A percentile compares a stretch with the other conserved stretches of the same genome.
phyloP scores from a whole-genome alignment of 2,888 invertebrate genomes.

The Seira musarum region DNA sequence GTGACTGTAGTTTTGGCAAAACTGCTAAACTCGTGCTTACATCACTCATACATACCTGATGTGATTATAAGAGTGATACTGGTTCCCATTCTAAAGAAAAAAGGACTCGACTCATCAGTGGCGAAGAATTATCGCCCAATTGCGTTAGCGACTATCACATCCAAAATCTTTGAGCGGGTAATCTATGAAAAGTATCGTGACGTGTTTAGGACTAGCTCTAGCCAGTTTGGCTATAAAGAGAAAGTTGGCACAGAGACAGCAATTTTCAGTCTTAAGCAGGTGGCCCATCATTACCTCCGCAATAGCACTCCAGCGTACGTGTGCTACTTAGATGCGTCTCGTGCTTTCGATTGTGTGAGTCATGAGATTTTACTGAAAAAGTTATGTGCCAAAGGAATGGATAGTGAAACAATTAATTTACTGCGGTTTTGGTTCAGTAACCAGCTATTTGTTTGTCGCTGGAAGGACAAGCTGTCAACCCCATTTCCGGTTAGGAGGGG shows the following conservation, averaged over 20 bases:
- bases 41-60: conserved; percentile 20
- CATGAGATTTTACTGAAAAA: conserved; percentile 15
- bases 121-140: conserved; percentile 21
- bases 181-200: not conserved
- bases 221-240: conserved; percentile 40
- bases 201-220: not conserved
- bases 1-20: conserved; percentile 27
- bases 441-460: conserved; percentile 15
- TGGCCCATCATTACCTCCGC: conserved; percentile 29
- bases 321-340: conserved; percentile 21
- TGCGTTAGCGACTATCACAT: conserved; percentile 17
- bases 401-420: not conserved
- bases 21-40: conserved; percentile 8
- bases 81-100: conserved; percentile 35
- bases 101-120: not conserved
- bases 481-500: conserved; percentile 17
- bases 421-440: conserved; percentile 19
- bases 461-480: not conserved
- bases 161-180: conserved; percentile 30
- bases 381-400: not conserved
- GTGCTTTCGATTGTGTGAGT: conserved; percentile 24
- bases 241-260: conserved; percentile 29
- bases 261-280: conserved; percentile 19
- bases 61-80: conserved; percentile 9
- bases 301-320: conserved; percentile 26